phyloP scores from a whole-genome alignment of 2,113 vertebrate species.

The Lasiurus borealis region DNA sequence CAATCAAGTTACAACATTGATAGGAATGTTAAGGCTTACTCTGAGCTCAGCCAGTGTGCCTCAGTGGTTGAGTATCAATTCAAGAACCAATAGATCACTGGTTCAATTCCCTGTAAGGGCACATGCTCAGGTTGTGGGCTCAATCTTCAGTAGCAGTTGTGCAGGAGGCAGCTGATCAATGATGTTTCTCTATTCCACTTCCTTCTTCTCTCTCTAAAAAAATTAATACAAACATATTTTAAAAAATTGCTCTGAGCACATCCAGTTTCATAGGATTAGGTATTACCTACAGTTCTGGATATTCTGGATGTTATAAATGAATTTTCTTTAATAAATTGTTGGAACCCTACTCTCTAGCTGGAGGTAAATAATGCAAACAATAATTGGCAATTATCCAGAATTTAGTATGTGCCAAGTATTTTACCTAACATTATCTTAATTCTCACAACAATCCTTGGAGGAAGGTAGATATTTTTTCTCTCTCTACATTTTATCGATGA shows the following conservation, averaged over 20 bases:
- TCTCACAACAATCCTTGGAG: neutral
- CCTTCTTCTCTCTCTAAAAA: too few relatives aligned
- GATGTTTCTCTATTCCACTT: too few relatives aligned
- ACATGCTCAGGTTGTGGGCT: too few relatives aligned
- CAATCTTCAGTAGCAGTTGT: too few relatives aligned
- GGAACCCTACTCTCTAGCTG: neutral
- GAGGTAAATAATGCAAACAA: constrained; percentile 13
- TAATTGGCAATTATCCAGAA: constrained; percentile 9
- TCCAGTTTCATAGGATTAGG: neutral
- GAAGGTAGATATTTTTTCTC: neutral
- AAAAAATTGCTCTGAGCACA: too few relatives aligned
- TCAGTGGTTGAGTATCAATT: too few relatives aligned
- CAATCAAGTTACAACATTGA: neutral
- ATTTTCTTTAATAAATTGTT: neutral
- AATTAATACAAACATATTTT: too few relatives aligned
- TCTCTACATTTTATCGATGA: neutral
- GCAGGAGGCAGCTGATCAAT: too few relatives aligned
- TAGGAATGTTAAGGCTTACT: neutral
- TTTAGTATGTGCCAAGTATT: neutral
- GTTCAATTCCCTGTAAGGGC: too few relatives aligned
- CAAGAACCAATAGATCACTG: too few relatives aligned
- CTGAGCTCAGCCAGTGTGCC: neutral
- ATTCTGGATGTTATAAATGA: neutral
- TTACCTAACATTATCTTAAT: neutral
- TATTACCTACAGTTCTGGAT: neutral